These are phyloP conservation scores for Dexiosoma caninum DNA, from an alignment of 2,888 invertebrate species.

Conservation along the genomic window DNA sequence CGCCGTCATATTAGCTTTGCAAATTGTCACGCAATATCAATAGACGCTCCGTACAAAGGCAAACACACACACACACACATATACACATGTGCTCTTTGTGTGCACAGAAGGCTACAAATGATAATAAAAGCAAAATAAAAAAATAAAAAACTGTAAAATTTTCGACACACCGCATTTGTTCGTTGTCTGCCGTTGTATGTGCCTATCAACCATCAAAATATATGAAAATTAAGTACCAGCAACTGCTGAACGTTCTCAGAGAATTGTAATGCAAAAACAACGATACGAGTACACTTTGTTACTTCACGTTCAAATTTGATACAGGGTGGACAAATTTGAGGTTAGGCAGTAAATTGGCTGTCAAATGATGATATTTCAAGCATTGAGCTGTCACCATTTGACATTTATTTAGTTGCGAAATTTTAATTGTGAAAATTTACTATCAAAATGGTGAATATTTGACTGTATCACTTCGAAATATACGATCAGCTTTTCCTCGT, in stretches of 20 bases:
- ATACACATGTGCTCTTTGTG: too few relatives aligned
- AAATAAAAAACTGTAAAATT: not conserved
- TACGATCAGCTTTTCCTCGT: too few relatives aligned
- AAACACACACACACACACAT: not conserved
- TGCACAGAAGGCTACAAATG: not conserved
- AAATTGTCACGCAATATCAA: conserved; percentile 64
- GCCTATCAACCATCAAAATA: conserved; percentile 18
- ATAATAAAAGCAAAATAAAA: not conserved
- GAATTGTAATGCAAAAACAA: not conserved
- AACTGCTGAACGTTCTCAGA: not conserved
- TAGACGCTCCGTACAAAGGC: conserved; percentile 12
- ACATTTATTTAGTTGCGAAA: too few relatives aligned
- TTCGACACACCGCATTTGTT: not conserved
- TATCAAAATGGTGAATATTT: too few relatives aligned
- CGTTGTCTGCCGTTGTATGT: not conserved
- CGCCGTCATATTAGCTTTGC: conserved; percentile 65
- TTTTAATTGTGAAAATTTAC: too few relatives aligned
- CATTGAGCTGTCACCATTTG: too few relatives aligned
- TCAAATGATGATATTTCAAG: too few relatives aligned
- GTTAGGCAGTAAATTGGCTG: too few relatives aligned
- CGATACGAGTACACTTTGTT: not conserved
- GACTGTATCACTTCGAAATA: too few relatives aligned
- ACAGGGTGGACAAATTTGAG: too few relatives aligned
- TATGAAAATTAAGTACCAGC: not conserved
- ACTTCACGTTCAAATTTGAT: not conserved